These are phyloP conservation scores for Agapetus fuscipes DNA, from an alignment of 2,888 invertebrate genomes.

Conservation along the genomic window DNA sequence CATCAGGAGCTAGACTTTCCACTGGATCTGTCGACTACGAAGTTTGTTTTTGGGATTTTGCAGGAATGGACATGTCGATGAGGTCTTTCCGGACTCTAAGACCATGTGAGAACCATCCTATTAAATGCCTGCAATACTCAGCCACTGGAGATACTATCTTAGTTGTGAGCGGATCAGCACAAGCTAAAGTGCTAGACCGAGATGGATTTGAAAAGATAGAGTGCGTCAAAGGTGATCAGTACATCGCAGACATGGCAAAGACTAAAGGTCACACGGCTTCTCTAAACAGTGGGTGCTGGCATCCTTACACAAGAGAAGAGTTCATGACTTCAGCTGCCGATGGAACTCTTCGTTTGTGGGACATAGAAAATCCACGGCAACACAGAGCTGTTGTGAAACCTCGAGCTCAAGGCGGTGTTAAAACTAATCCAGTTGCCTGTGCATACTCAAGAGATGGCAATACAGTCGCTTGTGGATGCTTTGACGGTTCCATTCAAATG, in stretches of 20 bases:
- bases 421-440: slow-evolving; percentile 77
- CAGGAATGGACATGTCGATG: slow-evolving; percentile 92
- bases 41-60: slow-evolving; percentile 97
- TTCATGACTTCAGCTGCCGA: slow-evolving; percentile 94
- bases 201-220: slow-evolving; percentile 91
- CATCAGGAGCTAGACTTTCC: slow-evolving; percentile 83
- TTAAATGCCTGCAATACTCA: slow-evolving; percentile 83
- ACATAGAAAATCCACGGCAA: slow-evolving; percentile 64
- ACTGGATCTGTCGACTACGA: slow-evolving; percentile 95
- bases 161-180: slow-evolving; percentile 85
- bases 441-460: slow-evolving; percentile 78
- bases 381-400: slow-evolving; percentile 83
- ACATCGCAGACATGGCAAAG: slow-evolving; percentile 86
- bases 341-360: slow-evolving; percentile 89
- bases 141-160: slow-evolving; percentile 89
- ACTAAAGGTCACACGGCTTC: slow-evolving; percentile 94
- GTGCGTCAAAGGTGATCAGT: slow-evolving; percentile 92
- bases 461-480: slow-evolving; percentile 83
- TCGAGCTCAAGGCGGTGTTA: slow-evolving; percentile 74
- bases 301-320: slow-evolving; percentile 82
- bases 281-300: slow-evolving; percentile 86
- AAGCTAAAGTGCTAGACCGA: slow-evolving; percentile 88
- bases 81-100: slow-evolving; percentile 87
- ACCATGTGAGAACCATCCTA: slow-evolving; percentile 93
- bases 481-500: slow-evolving; percentile 92